phyloP scores from a whole-genome alignment of 2,888 invertebrate species.

The Nycteola revayana region DNA sequence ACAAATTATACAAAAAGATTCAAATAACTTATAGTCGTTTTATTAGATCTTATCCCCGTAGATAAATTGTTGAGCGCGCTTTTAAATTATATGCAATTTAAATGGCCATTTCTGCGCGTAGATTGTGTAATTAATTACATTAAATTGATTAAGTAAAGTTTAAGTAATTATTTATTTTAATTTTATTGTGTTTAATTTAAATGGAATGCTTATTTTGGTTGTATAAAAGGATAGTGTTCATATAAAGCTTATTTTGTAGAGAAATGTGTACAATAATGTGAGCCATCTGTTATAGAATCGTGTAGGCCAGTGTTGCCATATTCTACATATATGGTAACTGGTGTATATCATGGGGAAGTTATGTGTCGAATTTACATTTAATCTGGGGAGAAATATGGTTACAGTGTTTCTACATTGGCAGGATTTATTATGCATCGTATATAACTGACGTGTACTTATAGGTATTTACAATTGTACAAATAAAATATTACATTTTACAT shows the following conservation, averaged over 20 bases:
- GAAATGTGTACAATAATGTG: conserved; percentile 34
- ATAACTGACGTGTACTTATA: no score
- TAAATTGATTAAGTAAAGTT: conserved; percentile 25
- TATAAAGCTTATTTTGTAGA: conserved; percentile 39
- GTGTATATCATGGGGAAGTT: conserved; percentile 7
- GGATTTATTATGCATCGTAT: conserved; percentile 4
- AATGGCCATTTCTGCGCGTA: conserved; percentile 3
- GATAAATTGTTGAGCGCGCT: conserved; percentile 11
- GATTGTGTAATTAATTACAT: conserved; percentile 1
- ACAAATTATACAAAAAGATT: conserved; percentile 32
- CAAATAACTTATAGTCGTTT: conserved; percentile 17
- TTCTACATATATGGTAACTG: conserved; percentile 10
- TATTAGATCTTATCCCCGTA: conserved; percentile 23
- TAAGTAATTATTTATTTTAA: conserved; percentile 38
- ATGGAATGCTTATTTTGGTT: conserved; percentile 42
- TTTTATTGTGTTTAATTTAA: conserved; percentile 36
- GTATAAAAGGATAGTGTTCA: conserved; percentile 25
- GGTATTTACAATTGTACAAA: conserved; percentile 19
- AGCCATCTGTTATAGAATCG: conserved; percentile 25
- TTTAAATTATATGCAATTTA: conserved; percentile 22
- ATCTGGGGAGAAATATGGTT: no score
- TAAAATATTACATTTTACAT: conserved; percentile 3
- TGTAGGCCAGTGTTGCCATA: conserved; percentile 21
- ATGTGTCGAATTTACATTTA: conserved; percentile 6
- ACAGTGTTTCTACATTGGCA: background rate